Evolutionary conservation across 2,797 vertebrate genomes (phyloP).

Genomic region (Anniella stebbinsi): DNA sequence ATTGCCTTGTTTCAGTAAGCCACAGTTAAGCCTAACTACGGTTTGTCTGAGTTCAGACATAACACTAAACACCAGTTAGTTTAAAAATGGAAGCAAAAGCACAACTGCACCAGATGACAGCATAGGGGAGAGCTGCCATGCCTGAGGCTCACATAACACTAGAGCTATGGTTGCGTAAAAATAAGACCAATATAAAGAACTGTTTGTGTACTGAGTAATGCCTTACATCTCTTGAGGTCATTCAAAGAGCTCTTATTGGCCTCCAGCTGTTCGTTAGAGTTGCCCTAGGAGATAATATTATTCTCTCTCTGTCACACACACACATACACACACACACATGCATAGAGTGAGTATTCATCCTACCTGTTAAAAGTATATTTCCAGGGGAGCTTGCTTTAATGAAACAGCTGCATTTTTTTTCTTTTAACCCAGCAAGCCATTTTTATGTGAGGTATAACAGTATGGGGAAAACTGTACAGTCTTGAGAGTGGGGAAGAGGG

Average conservation of each 20-base stretch:
- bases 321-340: not conserved
- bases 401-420: not conserved
- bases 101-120: not conserved
- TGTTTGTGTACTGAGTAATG: not conserved
- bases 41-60: not conserved
- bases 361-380: slow-evolving; percentile 22
- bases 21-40: not conserved
- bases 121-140: not conserved
- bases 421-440: not conserved
- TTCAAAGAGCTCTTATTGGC: not conserved
- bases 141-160: not conserved
- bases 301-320: no score
- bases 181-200: not conserved
- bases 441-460: slow-evolving; percentile 1
- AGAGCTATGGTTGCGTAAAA: not conserved
- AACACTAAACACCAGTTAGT: not conserved
- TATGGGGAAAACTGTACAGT: slow-evolving; percentile 16
- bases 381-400: slow-evolving; percentile 17
- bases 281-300: slow-evolving; percentile 11
- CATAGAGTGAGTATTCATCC: not conserved
- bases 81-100: not conserved
- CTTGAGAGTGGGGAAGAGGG: not conserved
- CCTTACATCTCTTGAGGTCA: not conserved
- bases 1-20: no score
- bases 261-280: not conserved